A percentile compares a stretch with the other conserved stretches of the same genome.
Conservation (phyloP, 2,113 vertebrate species). For the Ariopsis seemanni region DNA sequence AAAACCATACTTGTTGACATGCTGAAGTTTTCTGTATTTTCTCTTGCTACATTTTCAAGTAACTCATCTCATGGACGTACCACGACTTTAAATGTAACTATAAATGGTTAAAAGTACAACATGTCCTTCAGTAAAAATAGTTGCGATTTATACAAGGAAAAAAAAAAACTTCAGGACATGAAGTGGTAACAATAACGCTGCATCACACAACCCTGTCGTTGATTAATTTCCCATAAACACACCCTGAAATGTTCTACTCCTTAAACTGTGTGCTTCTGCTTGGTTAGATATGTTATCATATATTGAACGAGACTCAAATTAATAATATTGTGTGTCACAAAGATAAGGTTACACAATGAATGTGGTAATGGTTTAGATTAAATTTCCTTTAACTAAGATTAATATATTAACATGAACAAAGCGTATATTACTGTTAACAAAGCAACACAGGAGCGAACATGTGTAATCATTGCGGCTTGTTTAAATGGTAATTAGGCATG, state of each 20-base stretch:
- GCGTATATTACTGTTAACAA: no score
- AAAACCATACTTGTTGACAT: neutral
- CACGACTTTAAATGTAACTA: neutral
- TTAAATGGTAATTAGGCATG: neutral
- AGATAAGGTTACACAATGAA: neutral
- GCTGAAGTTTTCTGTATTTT: neutral
- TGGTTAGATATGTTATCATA: neutral
- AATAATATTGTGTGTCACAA: neutral
- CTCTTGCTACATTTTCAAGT: neutral
- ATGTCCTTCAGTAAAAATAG: neutral
- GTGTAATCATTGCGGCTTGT: neutral
- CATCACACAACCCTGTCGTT: neutral
- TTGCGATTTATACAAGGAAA: neutral
- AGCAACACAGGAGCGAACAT: neutral
- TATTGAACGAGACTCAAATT: neutral
- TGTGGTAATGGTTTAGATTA: neutral
- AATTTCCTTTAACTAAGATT: neutral
- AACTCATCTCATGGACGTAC: neutral
- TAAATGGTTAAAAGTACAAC: neutral
- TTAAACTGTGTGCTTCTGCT: neutral
- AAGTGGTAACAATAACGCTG: neutral
- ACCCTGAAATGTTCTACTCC: neutral
- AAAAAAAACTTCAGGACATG: neutral
- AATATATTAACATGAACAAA: neutral
- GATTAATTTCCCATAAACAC: neutral